A percentile compares a stretch with the other conserved stretches of the same genome.
These are phyloP conservation scores for Strongylocentrotus purpuratus DNA, from an alignment of 35 echinoderm and acorn worm species.

Conservation along the genomic window DNA sequence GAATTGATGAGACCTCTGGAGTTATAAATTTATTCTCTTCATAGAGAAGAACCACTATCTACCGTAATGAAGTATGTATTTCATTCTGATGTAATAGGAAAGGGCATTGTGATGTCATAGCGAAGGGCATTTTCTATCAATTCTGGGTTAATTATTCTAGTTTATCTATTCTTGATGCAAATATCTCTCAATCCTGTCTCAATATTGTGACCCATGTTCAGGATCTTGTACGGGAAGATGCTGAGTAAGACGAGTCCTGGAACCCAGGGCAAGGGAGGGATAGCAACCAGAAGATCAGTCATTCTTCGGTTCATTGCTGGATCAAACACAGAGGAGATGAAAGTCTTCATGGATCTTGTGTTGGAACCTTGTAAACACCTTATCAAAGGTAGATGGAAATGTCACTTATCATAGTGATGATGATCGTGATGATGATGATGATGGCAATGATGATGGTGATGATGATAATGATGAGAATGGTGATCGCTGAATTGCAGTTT, in stretches of 20 bases:
- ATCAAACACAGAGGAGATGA: slow-evolving; percentile 72
- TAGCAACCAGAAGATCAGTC: slow-evolving; percentile 58
- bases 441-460: neutral
- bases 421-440: neutral
- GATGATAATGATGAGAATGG: slow-evolving; percentile 19
- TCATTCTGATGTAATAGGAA: neutral
- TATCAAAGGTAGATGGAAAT: slow-evolving; percentile 53
- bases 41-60: no score
- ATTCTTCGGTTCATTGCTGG: slow-evolving; percentile 91
- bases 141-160: no score
- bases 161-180: no score
- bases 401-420: neutral
- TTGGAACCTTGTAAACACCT: slow-evolving; percentile 70
- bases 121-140: no score
- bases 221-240: slow-evolving; percentile 97
- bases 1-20: no score
- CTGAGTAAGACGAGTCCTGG: slow-evolving; percentile 83
- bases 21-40: no score
- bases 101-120: no score
- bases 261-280: slow-evolving; percentile 79
- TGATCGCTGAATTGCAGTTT: no score
- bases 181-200: no score
- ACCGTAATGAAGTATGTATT: no score
- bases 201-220: neutral
- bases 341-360: slow-evolving; percentile 88